Conservation (phyloP, 1,140 invertebrate genomes). For the Drosophila parabipectinata region DNA sequence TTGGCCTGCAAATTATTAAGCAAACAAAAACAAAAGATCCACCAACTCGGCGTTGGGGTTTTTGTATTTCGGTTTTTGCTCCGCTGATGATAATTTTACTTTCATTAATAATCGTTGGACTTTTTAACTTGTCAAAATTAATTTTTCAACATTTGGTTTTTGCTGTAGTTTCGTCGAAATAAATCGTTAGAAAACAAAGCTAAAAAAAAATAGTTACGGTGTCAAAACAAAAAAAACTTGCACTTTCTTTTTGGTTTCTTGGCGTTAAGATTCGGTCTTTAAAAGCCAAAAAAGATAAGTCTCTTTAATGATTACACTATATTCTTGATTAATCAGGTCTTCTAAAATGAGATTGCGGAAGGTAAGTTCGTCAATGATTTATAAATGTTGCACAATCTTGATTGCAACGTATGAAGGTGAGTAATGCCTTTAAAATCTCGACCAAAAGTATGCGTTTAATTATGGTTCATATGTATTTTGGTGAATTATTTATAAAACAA, state of each 20-base stretch:
- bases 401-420: not conserved
- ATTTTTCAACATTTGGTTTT: slow-evolving; percentile 44
- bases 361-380: too few relatives aligned
- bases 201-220: slow-evolving; percentile 9
- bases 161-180: slow-evolving; percentile 37
- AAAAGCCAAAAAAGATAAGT: not conserved
- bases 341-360: not conserved
- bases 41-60: not conserved
- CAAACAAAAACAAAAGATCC: slow-evolving; percentile 24
- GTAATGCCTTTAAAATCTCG: not conserved
- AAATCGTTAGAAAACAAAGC: slow-evolving; percentile 52
- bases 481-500: too few relatives aligned
- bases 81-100: slow-evolving; percentile 61
- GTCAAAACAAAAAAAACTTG: slow-evolving; percentile 44
- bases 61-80: slow-evolving; percentile 14
- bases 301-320: not conserved
- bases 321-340: not conserved
- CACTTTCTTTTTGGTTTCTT: slow-evolving; percentile 58
- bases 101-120: slow-evolving; percentile 61
- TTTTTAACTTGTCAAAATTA: slow-evolving; percentile 65
- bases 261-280: slow-evolving; percentile 36
- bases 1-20: slow-evolving; percentile 26
- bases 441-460: not conserved
- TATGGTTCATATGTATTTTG: not conserved
- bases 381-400: not conserved